Conservation (phyloP, 2,113 vertebrate genomes). For the Synodontis membranacea region DNA sequence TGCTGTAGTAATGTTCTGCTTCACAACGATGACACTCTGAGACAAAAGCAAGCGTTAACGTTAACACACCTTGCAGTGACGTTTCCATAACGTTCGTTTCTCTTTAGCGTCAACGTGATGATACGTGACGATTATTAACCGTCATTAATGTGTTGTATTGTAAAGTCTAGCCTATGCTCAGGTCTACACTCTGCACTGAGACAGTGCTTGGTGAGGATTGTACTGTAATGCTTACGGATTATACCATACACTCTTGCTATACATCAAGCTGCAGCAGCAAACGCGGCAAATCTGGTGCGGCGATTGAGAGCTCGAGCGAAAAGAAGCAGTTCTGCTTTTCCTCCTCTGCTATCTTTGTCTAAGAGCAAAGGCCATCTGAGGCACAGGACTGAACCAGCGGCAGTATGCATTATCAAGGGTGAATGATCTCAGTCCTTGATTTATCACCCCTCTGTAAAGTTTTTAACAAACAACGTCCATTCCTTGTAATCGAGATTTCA, state of each 20-base stretch:
- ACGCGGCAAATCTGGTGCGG: neutral
- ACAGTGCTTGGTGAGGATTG: neutral
- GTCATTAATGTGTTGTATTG: neutral
- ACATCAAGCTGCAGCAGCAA: neutral
- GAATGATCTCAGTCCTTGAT: neutral
- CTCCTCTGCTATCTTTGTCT: slow-evolving; percentile 3
- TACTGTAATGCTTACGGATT: neutral
- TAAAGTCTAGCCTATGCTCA: neutral
- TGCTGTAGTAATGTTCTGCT: neutral
- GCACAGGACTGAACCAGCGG: neutral
- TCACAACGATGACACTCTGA: neutral
- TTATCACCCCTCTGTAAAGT: neutral
- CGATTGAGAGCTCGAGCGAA: neutral
- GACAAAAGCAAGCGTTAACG: neutral
- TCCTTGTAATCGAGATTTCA: neutral
- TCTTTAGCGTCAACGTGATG: neutral
- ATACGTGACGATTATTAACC: neutral
- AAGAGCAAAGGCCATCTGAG: slow-evolving; percentile 8
- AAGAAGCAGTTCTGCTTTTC: slow-evolving; percentile 11
- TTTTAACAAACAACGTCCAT: neutral
- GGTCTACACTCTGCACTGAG: neutral
- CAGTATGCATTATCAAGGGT: neutral
- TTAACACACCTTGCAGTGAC: neutral
- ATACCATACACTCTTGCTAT: neutral
- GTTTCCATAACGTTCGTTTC: neutral